Base-by-base conservation (phyloP, 2,113 vertebrate species). In the Tenrec ecaudatus region DNA sequence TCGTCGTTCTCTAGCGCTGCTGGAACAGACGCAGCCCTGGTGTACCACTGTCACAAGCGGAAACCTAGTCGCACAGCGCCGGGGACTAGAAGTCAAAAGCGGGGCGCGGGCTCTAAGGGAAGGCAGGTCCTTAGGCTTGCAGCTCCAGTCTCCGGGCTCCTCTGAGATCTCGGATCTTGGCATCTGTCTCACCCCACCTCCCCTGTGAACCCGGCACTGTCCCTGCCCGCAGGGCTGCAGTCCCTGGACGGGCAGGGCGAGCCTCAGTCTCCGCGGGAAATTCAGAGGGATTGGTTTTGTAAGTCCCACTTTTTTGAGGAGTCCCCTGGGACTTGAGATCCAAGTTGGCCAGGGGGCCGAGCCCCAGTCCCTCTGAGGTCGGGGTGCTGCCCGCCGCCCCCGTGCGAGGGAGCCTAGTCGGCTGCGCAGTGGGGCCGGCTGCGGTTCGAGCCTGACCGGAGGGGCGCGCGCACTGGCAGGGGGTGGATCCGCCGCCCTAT, bases 151-250 rank as follows among this genome's bases (percentile, higher is more conserved):
- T 31, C 29, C 29, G 10, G 66, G 66, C 27, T 64, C 66, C 66
- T 68, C 29, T 25, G 25, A 3, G 25, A 68, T 68, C 27, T 68
- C 66, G 66, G 9, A 29, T 68, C 27, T 68, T 31, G 66, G 66
- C 66, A 68, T 31, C 66, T 11, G 15, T 29, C 66, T 68, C 15
- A 68, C 12, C 27, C 66, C 66, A 31, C 31, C 64, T 68, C 27
- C 31, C 27, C 96, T 97, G 96, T 95, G 95, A 94, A 92, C 92
- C 92, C 62, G 84, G 93, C 69, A 64, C 92, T 1, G 68, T n/a
- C 57, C 3, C 15, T 12, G 47, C 2, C 47, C 14, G 60, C 83
- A 83, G 60, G 16, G 22, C 23, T 25, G 64, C 23, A 7, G 64
- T 66, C 64, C 10, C 64, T 2, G 23, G 33, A 60, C 6, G 47